Conservation (phyloP, 2,888 invertebrate genomes). For the Philonicus albiceps region DNA sequence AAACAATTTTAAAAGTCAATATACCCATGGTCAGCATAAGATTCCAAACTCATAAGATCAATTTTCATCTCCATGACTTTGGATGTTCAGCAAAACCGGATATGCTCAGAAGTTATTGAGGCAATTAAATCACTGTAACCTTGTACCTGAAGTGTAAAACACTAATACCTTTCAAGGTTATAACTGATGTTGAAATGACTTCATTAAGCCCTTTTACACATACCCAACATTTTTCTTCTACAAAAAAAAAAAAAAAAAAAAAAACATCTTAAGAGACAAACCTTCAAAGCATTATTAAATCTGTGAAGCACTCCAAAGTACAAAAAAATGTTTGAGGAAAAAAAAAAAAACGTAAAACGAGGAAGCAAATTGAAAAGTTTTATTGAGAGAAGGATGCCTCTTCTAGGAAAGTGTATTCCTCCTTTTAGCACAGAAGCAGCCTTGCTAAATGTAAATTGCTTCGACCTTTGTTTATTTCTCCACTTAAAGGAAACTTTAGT, state of each 20-base stretch:
- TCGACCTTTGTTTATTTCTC: constrained; percentile 29
- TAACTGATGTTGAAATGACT: background rate
- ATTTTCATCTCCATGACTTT: background rate
- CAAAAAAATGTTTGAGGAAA: background rate
- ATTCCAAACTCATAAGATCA: background rate
- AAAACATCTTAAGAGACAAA: background rate
- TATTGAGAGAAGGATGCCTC: background rate
- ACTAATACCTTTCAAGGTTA: background rate
- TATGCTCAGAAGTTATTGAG: background rate
- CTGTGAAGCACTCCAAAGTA: background rate
- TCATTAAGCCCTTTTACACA: background rate
- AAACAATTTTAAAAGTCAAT: background rate
- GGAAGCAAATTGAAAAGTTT: constrained; percentile 25
- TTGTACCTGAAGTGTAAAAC: background rate
- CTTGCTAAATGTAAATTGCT: constrained; percentile 32
- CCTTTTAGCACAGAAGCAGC: background rate
- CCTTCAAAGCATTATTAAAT: background rate
- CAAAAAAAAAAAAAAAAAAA: background rate
- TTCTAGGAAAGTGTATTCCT: constrained; percentile 6
- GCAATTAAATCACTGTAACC: background rate
- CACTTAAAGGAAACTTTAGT: constrained; percentile 27
- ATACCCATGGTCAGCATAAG: background rate
- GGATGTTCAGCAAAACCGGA: background rate
- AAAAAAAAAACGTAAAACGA: background rate
- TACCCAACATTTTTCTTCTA: background rate